Percentiles rank a stretch among this genome's conserved stretches.
Evolutionary conservation across 2,113 vertebrate species (phyloP).

Genomic region (Lepisosteus osseus): DNA sequence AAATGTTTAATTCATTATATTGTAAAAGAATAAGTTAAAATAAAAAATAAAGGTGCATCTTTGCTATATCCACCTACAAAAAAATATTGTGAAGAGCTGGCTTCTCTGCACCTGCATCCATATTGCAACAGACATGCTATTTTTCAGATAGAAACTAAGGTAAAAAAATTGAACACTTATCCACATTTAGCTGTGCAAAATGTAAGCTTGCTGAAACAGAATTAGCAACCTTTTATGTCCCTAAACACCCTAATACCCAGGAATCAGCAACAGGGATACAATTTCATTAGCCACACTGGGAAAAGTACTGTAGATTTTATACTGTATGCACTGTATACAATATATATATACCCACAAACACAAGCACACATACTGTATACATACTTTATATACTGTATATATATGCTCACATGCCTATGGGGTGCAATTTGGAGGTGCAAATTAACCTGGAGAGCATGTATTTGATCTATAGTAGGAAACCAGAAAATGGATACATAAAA

Average conservation of each 20-base stretch:
- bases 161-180: constrained; percentile 11
- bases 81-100: background rate
- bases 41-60: background rate
- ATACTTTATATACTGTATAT: no score
- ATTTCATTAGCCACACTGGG: background rate
- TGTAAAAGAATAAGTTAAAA: no score
- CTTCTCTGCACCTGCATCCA: background rate
- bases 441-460: no score
- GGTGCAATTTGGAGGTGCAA: no score
- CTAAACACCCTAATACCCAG: background rate
- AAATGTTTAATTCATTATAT: no score
- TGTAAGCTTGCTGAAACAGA: background rate
- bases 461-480: no score
- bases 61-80: no score
- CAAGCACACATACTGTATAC: background rate
- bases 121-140: constrained; percentile 15
- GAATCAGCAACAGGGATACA: constrained; percentile 10
- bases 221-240: constrained; percentile 10
- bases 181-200: constrained; percentile 16
- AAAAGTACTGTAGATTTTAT: no score
- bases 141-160: constrained; percentile 16
- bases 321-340: background rate
- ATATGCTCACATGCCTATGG: no score
- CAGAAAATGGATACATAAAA: no score
- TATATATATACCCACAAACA: background rate